Percentiles rank a stretch among this genome's conserved stretches.
Evolutionary conservation across 2,888 invertebrate species (phyloP).

Genomic region (Phlogophora meticulosa): DNA sequence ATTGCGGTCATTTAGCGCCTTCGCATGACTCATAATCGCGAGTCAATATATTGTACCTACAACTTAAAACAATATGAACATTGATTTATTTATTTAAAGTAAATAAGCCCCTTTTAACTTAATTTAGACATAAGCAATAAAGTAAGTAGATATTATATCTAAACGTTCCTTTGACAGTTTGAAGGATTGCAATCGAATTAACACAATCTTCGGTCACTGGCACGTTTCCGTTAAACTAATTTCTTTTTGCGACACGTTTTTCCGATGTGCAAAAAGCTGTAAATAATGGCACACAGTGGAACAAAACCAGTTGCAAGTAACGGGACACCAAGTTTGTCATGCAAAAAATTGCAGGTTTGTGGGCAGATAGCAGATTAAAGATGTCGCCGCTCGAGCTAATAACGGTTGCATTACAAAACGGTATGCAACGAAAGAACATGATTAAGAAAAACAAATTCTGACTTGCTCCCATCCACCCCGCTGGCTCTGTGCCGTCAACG

Average conservation of each 20-base stretch:
- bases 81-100: too few relatives aligned
- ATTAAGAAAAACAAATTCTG: not conserved
- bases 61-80: too few relatives aligned
- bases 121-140: too few relatives aligned
- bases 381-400: slow-evolving; percentile 2
- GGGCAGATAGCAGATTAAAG: slow-evolving; percentile 29
- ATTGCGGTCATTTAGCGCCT: too few relatives aligned
- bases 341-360: slow-evolving; percentile 62
- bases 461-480: too few relatives aligned
- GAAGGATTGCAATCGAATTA: not conserved
- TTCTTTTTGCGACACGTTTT: slow-evolving; percentile 36
- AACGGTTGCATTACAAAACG: not conserved
- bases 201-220: not conserved
- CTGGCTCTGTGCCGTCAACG: too few relatives aligned
- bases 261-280: slow-evolving; percentile 42
- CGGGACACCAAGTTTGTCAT: slow-evolving; percentile 58
- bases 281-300: slow-evolving; percentile 46
- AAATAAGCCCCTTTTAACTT: too few relatives aligned
- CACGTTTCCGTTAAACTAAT: slow-evolving; percentile 19
- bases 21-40: too few relatives aligned
- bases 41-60: too few relatives aligned
- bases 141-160: too few relatives aligned
- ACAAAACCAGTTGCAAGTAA: slow-evolving; percentile 61
- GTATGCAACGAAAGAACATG: not conserved
- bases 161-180: too few relatives aligned